These are phyloP conservation scores for Corythoichthys haematopterus DNA, from an alignment of 2,113 vertebrate species.

Conservation along the genomic window DNA sequence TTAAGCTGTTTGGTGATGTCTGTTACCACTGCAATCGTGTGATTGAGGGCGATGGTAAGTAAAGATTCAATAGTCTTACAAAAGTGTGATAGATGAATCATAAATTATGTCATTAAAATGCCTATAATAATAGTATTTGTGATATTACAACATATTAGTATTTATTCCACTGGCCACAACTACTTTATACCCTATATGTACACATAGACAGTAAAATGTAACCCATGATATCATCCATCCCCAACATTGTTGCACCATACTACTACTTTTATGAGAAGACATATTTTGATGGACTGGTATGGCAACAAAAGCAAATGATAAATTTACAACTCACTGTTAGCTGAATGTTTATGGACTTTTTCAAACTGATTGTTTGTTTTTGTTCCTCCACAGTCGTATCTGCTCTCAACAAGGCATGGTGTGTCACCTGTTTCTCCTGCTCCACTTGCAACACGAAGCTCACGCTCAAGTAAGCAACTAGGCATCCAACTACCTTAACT, in stretches of 20 bases:
- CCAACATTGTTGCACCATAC: too few species aligned
- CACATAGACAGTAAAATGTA: neutral
- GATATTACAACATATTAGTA: neutral
- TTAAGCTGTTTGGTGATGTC: constrained; percentile 95
- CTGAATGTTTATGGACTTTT: neutral
- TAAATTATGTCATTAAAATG: neutral
- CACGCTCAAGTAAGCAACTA: constrained; percentile 94
- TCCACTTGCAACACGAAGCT: constrained; percentile 97
- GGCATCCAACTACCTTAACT: neutral
- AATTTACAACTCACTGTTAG: too few species aligned
- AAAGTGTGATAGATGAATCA: too few species aligned
- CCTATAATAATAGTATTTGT: neutral
- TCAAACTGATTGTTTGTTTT: neutral
- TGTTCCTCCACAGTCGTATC: constrained; percentile 81
- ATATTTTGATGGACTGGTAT: too few species aligned
- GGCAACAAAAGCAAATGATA: too few species aligned
- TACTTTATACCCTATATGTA: too few species aligned
- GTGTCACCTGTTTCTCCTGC: constrained; percentile 96
- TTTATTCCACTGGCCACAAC: too few species aligned
- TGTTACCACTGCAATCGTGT: constrained; percentile 98
- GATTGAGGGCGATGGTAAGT: constrained; percentile 97
- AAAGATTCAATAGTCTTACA: neutral
- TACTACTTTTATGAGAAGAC: too few species aligned
- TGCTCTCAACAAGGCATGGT: constrained; percentile 98
- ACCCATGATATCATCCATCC: too few species aligned